These are phyloP conservation scores for Drosophila ficusphila DNA, from an alignment of 1,140 invertebrate genomes.

Conservation along the genomic window DNA sequence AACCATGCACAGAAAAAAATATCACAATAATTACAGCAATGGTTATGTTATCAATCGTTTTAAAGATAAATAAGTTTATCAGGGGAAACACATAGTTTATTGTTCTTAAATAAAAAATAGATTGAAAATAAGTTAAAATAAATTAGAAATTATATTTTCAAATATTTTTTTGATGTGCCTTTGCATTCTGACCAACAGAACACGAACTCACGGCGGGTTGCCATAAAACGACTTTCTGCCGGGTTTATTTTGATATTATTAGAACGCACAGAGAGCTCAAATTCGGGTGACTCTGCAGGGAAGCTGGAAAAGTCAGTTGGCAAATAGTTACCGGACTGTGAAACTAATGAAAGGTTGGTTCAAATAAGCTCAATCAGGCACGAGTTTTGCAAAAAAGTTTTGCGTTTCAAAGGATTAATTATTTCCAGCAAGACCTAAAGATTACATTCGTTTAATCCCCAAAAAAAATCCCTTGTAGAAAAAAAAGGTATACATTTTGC, in stretches of 20 bases:
- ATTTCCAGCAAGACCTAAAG: no score
- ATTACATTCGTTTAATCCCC: no score
- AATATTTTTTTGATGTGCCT: neutral
- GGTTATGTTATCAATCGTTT: no score
- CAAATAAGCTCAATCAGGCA: neutral
- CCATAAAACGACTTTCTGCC: slow-evolving; percentile 4
- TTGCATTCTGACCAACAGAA: neutral
- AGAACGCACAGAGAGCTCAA: slow-evolving; percentile 21
- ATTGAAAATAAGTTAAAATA: neutral
- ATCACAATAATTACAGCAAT: no score
- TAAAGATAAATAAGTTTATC: no score
- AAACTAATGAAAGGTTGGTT: neutral
- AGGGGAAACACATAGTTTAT: no score
- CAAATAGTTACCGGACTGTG: slow-evolving; percentile 1
- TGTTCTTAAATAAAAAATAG: no score
- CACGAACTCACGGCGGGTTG: slow-evolving; percentile 4
- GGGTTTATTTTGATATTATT: slow-evolving; percentile 39
- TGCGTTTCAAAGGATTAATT: no score
- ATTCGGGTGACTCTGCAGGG: slow-evolving; percentile 16
- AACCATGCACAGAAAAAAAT: slow-evolving; percentile 3
- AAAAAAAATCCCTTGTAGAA: no score
- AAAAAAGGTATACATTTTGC: no score
- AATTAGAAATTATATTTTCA: neutral
- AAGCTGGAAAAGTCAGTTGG: slow-evolving; percentile 19
- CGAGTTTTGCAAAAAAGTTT: neutral